Percentiles rank a stretch among this genome's conserved stretches.
Evolutionary conservation across 2,888 invertebrate species (phyloP).

Genomic region (Hedya salicella): DNA sequence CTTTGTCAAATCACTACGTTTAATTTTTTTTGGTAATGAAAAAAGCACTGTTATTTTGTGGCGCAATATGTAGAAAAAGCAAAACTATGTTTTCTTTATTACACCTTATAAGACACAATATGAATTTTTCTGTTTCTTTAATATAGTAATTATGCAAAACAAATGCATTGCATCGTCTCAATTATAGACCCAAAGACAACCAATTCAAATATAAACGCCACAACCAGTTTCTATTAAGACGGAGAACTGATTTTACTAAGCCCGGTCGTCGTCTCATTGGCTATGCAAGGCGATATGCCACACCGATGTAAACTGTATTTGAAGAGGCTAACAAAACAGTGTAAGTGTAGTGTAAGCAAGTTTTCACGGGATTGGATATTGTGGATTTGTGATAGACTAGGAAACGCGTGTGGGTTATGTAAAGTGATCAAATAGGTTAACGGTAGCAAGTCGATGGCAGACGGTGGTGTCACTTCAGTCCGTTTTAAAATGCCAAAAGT

Average conservation of each 20-base stretch:
- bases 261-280: slow-evolving; percentile 56
- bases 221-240: slow-evolving; percentile 33
- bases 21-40: too few relatives aligned
- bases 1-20: too few relatives aligned
- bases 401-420: neutral
- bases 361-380: slow-evolving; percentile 40
- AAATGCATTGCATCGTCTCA: too few relatives aligned
- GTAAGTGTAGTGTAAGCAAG: slow-evolving; percentile 40
- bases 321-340: slow-evolving; percentile 42
- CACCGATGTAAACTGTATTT: slow-evolving; percentile 38
- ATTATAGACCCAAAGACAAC: neutral
- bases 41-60: too few relatives aligned
- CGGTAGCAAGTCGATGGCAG: too few relatives aligned
- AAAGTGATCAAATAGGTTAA: neutral
- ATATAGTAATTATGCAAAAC: too few relatives aligned
- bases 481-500: too few relatives aligned
- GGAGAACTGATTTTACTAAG: slow-evolving; percentile 36
- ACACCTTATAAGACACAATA: too few relatives aligned
- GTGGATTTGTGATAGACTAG: slow-evolving; percentile 20
- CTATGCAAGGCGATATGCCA: slow-evolving; percentile 65
- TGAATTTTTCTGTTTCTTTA: too few relatives aligned
- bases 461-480: too few relatives aligned
- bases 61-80: too few relatives aligned
- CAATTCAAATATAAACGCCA: neutral
- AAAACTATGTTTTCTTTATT: too few relatives aligned